These are phyloP conservation scores for Petrosia ficiformis DNA, from an alignment of 37 sponge, comb jelly and placozoan species.

Conservation along the genomic window DNA sequence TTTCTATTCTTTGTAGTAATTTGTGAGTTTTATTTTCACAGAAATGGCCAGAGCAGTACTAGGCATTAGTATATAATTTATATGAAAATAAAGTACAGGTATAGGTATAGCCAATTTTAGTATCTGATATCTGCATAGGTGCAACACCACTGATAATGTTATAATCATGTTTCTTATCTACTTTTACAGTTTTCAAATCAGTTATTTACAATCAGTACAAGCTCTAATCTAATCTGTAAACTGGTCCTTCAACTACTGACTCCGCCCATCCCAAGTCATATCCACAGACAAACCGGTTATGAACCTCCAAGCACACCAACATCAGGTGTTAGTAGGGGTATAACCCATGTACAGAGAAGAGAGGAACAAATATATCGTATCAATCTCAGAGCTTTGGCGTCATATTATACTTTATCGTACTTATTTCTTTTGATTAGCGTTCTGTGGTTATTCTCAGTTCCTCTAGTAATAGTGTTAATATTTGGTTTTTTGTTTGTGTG, in stretches of 20 bases:
- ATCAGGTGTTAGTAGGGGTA: background rate
- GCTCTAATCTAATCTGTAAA: conserved; percentile 25
- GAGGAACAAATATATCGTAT: conserved; percentile 32
- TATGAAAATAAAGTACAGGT: too few relatives aligned
- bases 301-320: background rate
- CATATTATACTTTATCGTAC: conserved; percentile 62
- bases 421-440: conserved; percentile 13
- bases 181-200: conserved; percentile 40
- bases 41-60: too few relatives aligned
- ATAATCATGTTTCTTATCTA: too few relatives aligned
- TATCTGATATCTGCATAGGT: too few relatives aligned
- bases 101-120: too few relatives aligned
- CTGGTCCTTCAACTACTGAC: conserved; percentile 37
- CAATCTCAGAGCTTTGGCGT: conserved; percentile 57
- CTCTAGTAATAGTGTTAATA: background rate
- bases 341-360: background rate
- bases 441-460: conserved; percentile 14
- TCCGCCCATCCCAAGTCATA: conserved; percentile 33
- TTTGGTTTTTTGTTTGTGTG: too few relatives aligned
- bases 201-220: conserved; percentile 28
- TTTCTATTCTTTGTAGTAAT: too few relatives aligned
- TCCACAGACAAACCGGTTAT: background rate
- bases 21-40: too few relatives aligned
- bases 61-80: too few relatives aligned
- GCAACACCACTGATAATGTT: too few relatives aligned